Evolutionary conservation across 2,797 vertebrate genomes (phyloP).

Genomic region (Adelosebastes latens): DNA sequence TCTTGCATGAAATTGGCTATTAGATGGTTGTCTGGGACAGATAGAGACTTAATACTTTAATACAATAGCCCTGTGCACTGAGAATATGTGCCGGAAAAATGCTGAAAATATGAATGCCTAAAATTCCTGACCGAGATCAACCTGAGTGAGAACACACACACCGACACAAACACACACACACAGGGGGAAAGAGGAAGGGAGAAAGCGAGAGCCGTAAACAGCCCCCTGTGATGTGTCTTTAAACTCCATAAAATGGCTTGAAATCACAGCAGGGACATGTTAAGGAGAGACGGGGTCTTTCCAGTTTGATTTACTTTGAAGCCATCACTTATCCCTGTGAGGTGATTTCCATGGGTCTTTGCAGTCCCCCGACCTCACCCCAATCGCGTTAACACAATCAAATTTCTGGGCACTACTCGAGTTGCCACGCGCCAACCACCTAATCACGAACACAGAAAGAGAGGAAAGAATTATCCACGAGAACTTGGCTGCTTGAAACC

Average conservation of each 20-base stretch:
- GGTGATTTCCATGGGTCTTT: slow-evolving; percentile 67
- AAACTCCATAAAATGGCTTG: slow-evolving; percentile 59
- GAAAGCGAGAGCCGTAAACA: slow-evolving; percentile 27
- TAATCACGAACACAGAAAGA: slow-evolving; percentile 45
- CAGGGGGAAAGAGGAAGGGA: neutral
- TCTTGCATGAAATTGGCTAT: slow-evolving; percentile 85
- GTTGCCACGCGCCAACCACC: slow-evolving; percentile 50
- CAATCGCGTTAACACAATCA: slow-evolving; percentile 68
- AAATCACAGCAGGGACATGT: slow-evolving; percentile 62
- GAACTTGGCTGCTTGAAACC: slow-evolving; percentile 45
- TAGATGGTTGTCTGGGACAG: slow-evolving; percentile 70
- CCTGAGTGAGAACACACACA: neutral
- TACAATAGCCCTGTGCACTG: slow-evolving; percentile 36
- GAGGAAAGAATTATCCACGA: slow-evolving; percentile 33
- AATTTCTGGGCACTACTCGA: slow-evolving; percentile 56
- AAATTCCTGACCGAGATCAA: slow-evolving; percentile 8
- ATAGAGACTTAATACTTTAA: slow-evolving; percentile 61
- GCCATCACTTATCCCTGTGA: slow-evolving; percentile 63
- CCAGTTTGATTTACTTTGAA: slow-evolving; percentile 71
- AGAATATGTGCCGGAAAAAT: slow-evolving; percentile 52
- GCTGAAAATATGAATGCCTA: slow-evolving; percentile 32
- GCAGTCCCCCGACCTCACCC: slow-evolving; percentile 52
- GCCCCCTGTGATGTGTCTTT: slow-evolving; percentile 57
- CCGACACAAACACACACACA: neutral
- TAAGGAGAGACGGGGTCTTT: slow-evolving; percentile 54